phyloP scores from a whole-genome alignment of 2,113 vertebrate species.

The Dipodomys stephensi region DNA sequence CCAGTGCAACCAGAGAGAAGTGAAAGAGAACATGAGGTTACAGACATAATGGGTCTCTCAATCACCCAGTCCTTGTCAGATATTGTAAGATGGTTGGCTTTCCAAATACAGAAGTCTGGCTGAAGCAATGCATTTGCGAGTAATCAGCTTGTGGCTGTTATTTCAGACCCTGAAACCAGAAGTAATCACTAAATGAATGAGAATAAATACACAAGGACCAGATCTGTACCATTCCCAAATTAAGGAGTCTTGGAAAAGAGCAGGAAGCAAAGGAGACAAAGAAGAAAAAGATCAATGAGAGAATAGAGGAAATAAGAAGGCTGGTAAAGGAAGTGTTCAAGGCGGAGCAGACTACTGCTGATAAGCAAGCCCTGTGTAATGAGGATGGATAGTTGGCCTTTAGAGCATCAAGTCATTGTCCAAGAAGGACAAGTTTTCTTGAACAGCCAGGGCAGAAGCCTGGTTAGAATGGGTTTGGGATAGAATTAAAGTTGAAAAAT shows the following conservation, averaged over 20 bases:
- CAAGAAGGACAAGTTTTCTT: not conserved
- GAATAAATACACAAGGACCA: not conserved
- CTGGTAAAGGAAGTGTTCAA: not conserved
- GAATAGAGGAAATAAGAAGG: not conserved
- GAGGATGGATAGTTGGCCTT: not conserved
- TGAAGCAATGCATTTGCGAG: not conserved
- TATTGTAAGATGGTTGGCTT: not conserved
- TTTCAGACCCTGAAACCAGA: not conserved
- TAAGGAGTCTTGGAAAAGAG: not conserved
- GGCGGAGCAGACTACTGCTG: not conserved
- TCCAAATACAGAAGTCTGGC: not conserved
- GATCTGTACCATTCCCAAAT: not conserved
- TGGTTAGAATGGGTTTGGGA: not conserved
- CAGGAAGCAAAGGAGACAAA: not conserved
- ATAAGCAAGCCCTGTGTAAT: not conserved
- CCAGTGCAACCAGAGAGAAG: not conserved
- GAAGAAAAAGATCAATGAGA: not conserved
- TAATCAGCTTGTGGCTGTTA: not conserved
- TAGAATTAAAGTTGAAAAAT: not conserved
- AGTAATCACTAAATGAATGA: not conserved
- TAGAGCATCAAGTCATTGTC: not conserved
- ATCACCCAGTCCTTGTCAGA: not conserved
- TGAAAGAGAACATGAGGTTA: not conserved
- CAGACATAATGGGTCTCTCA: not conserved
- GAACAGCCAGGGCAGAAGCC: not conserved